Evolutionary conservation across 2,113 vertebrate species (phyloP).

Genomic region (Trematomus loennbergii): DNA sequence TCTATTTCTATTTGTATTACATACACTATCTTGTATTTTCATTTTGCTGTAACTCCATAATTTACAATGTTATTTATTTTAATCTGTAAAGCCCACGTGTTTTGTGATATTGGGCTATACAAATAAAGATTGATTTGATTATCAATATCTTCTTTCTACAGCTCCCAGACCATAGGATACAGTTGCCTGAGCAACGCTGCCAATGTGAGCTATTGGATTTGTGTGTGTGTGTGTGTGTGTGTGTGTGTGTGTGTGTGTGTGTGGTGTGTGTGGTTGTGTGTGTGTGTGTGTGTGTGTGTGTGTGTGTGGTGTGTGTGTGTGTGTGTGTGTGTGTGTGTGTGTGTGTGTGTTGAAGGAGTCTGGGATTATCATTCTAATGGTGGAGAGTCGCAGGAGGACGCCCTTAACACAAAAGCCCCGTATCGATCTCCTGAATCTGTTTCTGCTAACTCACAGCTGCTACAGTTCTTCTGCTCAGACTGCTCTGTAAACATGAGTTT

Average conservation of each 20-base stretch:
- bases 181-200: conserved; percentile 89
- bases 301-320: conserved; percentile 25
- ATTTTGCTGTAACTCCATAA: too few species aligned
- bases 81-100: too few species aligned
- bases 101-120: too few species aligned
- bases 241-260: conserved; percentile 45
- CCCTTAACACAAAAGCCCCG: conserved; percentile 58
- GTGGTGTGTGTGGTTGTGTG: too few species aligned
- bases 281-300: not conserved
- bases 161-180: conserved; percentile 84
- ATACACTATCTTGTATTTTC: too few species aligned
- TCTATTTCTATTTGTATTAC: too few species aligned
- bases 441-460: conserved; percentile 49
- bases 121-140: conserved; percentile 60
- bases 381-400: conserved; percentile 52
- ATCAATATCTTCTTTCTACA: conserved; percentile 92
- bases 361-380: conserved; percentile 34
- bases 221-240: conserved; percentile 32
- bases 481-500: too few species aligned
- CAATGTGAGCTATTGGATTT: conserved; percentile 82
- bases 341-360: conserved; percentile 3
- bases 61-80: too few species aligned
- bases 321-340: conserved; percentile 20
- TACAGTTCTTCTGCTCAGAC: conserved; percentile 18
- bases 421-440: conserved; percentile 61